A percentile compares a stretch with the other conserved stretches of the same genome.
Evolutionary conservation across 2,113 vertebrate genomes (phyloP).

Genomic region (Podarcis muralis): DNA sequence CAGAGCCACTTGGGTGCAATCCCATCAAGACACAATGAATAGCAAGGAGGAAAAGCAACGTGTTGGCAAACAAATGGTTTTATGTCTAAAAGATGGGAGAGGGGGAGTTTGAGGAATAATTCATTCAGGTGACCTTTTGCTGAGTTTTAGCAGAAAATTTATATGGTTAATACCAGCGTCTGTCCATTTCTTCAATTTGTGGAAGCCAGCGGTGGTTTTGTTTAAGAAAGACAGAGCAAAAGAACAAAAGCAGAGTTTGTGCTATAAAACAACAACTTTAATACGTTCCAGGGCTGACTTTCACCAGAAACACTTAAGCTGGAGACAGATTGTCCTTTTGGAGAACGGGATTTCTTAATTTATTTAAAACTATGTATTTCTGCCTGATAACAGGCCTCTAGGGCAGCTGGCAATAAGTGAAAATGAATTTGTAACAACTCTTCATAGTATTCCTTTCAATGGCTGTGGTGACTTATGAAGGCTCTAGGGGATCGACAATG

Average conservation of each 20-base stretch:
- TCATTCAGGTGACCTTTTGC: slow-evolving; percentile 9
- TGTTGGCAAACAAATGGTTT: slow-evolving; percentile 8
- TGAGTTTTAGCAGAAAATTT: neutral
- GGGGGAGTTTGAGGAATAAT: neutral
- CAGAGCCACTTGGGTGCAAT: neutral
- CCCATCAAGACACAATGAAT: neutral
- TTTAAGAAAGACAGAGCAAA: neutral
- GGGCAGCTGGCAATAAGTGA: neutral
- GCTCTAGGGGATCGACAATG: neutral
- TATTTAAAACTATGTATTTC: neutral
- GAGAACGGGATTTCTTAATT: neutral
- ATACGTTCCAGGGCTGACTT: neutral
- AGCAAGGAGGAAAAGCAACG: neutral
- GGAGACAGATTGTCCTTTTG: neutral
- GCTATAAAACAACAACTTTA: neutral
- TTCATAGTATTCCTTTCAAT: neutral
- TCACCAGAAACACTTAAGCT: neutral
- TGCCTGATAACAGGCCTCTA: neutral
- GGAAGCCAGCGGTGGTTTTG: neutral
- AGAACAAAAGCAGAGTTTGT: slow-evolving; percentile 12
- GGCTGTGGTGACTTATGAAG: neutral
- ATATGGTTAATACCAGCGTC: neutral
- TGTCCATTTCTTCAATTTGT: neutral
- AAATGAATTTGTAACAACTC: neutral
- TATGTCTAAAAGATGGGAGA: neutral